These are phyloP conservation scores for Nansenia antarctica DNA, from an alignment of 2,113 vertebrate genomes.

Conservation along the genomic window DNA sequence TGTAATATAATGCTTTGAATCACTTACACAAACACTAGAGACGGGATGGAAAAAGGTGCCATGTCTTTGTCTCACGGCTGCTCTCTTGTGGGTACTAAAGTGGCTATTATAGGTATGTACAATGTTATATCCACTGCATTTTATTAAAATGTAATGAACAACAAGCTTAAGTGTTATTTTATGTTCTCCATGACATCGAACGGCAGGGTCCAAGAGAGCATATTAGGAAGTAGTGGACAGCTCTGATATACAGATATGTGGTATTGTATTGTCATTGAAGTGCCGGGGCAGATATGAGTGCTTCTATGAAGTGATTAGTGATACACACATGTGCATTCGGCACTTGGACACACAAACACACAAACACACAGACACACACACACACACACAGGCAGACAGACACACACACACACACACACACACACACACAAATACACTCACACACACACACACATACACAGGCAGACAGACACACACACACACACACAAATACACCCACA, in stretches of 20 bases:
- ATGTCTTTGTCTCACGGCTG: constrained; percentile 9
- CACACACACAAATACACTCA: too few species aligned
- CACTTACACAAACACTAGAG: constrained; percentile 43
- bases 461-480: not conserved
- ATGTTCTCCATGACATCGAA: constrained; percentile 18
- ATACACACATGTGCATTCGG: too few species aligned
- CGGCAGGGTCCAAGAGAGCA: too few species aligned
- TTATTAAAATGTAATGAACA: too few species aligned
- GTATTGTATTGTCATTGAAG: too few species aligned
- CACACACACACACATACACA: not conserved
- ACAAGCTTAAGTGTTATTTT: not conserved
- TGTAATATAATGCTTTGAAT: constrained; percentile 46
- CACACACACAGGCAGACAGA: not conserved
- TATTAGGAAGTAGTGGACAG: not conserved
- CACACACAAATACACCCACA: not conserved
- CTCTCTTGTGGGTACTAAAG: constrained; percentile 18
- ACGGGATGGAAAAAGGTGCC: constrained; percentile 29
- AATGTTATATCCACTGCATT: too few species aligned
- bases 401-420: not conserved
- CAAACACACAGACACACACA: not conserved
- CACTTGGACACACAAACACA: not conserved
- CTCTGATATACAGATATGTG: too few species aligned
- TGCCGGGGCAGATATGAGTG: too few species aligned
- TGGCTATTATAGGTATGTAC: constrained; percentile 1
- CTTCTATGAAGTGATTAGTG: too few species aligned